phyloP scores from a whole-genome alignment of 2,113 vertebrate species.

The Gallinago media region DNA sequence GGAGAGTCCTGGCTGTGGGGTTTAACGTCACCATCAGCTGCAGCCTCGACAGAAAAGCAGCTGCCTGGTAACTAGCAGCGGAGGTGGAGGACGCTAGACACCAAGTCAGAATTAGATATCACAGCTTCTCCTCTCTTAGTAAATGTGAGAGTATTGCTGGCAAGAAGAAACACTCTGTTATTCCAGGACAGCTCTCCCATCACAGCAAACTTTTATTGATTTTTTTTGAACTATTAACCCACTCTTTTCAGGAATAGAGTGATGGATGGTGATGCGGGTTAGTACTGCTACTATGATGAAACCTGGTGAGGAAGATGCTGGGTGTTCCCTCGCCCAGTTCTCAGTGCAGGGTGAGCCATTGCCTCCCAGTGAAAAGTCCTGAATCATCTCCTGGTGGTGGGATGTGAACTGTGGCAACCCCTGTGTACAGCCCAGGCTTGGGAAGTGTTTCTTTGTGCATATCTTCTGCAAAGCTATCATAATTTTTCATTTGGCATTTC shows the following conservation, averaged over 20 bases:
- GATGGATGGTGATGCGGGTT: background rate
- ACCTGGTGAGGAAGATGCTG: rapidly evolving
- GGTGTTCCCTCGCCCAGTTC: background rate
- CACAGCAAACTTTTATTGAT: background rate
- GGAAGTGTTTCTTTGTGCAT: background rate
- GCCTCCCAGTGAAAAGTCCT: background rate
- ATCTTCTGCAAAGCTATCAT: background rate
- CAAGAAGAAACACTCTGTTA: conserved; percentile 9
- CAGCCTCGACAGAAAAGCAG: background rate
- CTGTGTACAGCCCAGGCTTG: background rate
- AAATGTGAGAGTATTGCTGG: conserved; percentile 17
- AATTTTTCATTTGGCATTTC: background rate
- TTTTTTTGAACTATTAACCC: conserved; percentile 30
- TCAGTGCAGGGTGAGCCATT: background rate
- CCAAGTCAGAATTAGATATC: background rate
- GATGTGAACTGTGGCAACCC: background rate
- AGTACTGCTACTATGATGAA: background rate
- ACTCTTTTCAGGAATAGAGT: conserved; percentile 23
- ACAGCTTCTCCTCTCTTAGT: background rate
- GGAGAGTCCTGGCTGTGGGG: background rate
- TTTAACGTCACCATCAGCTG: background rate
- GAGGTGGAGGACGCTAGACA: background rate
- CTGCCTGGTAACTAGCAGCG: background rate
- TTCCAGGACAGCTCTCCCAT: conserved; percentile 3
- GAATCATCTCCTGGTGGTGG: background rate